These are phyloP conservation scores for Ammospiza caudacuta DNA, from an alignment of 2,113 vertebrate genomes.

Conservation along the genomic window DNA sequence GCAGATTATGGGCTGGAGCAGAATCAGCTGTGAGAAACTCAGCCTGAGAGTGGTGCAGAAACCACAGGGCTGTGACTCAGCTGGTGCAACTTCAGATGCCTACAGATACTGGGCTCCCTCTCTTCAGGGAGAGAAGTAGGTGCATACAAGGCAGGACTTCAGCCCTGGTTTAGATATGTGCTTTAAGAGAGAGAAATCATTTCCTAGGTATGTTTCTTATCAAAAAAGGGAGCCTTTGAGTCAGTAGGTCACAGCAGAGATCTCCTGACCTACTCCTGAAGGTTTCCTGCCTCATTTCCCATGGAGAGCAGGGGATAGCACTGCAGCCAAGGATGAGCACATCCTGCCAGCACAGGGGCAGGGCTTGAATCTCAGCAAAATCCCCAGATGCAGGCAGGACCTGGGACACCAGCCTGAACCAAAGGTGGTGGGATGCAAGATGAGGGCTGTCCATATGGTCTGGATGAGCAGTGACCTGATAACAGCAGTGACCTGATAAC, in stretches of 20 bases:
- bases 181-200: neutral
- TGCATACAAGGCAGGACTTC: neutral
- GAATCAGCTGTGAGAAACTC: slow-evolving; percentile 35
- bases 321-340: neutral
- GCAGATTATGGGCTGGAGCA: neutral
- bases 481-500: neutral
- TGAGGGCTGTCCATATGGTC: neutral
- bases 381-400: neutral
- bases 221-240: neutral
- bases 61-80: slow-evolving; percentile 34
- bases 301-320: neutral
- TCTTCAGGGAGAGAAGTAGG: neutral
- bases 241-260: neutral
- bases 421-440: neutral
- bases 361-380: neutral
- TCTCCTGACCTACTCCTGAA: neutral
- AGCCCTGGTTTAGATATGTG: neutral
- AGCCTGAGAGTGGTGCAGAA: neutral
- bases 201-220: neutral
- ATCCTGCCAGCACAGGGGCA: neutral
- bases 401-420: neutral
- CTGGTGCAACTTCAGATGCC: neutral
- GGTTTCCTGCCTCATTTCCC: neutral
- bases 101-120: neutral
- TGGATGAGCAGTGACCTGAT: neutral